Evolutionary conservation across 2,113 vertebrate species (phyloP).

Genomic region (Oceanodroma tethys): DNA sequence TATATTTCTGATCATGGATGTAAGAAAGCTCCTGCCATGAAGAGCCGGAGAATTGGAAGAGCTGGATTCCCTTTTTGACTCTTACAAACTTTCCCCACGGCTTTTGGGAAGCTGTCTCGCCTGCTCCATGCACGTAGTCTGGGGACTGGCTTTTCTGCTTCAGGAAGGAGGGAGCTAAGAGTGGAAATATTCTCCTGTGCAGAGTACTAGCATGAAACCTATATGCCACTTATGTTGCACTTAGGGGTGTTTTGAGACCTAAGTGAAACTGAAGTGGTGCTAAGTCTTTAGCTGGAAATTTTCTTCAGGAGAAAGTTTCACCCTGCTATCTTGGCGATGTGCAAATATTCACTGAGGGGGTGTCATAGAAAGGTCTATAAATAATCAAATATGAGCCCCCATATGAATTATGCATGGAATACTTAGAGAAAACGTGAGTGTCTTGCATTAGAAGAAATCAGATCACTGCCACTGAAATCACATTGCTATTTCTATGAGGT

Average conservation of each 20-base stretch:
- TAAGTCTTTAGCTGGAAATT: conserved; percentile 40
- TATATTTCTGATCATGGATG: not conserved
- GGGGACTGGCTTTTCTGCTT: not conserved
- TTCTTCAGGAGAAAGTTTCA: conserved; percentile 50
- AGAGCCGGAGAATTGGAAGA: not conserved
- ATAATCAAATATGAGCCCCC: conserved; percentile 63
- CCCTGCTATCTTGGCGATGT: conserved; percentile 37
- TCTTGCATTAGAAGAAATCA: conserved; percentile 58
- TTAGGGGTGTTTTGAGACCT: conserved; percentile 20
- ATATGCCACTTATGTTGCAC: not conserved
- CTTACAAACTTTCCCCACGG: not conserved
- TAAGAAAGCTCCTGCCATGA: not conserved
- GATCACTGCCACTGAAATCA: conserved; percentile 61
- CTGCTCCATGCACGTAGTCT: not conserved
- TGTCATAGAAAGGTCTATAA: conserved; percentile 57
- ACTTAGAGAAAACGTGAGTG: conserved; percentile 46
- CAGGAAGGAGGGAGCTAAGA: not conserved
- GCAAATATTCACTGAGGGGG: conserved; percentile 62
- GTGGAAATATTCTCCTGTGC: not conserved
- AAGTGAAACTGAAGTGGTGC: conserved; percentile 29
- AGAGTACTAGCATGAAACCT: not conserved
- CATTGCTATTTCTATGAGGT: conserved; percentile 64
- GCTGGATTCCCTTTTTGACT: not conserved
- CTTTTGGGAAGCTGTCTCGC: not conserved
- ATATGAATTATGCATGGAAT: conserved; percentile 55